phyloP scores from a whole-genome alignment of 2,888 invertebrate genomes.

The Axea sp. region DNA sequence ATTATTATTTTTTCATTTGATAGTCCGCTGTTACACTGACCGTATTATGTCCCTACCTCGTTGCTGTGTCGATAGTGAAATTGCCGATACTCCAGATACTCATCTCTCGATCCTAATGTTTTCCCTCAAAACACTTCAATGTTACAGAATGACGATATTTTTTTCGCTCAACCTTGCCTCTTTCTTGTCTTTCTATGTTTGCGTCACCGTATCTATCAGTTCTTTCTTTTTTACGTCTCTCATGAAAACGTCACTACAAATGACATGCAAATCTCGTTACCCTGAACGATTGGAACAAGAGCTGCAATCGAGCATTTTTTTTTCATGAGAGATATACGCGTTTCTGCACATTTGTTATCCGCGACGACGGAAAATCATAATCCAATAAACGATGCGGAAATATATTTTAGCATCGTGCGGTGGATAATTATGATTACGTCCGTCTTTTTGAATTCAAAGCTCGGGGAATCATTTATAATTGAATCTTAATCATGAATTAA shows the following conservation, averaged over 20 bases:
- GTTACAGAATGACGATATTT: slow-evolving; percentile 35
- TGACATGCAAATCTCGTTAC: slow-evolving; percentile 36
- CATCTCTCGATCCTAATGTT: slow-evolving; percentile 26
- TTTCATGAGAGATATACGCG: slow-evolving; percentile 37
- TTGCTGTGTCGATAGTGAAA: slow-evolving; percentile 53
- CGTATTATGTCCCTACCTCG: slow-evolving; percentile 46
- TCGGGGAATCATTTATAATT: slow-evolving; percentile 7
- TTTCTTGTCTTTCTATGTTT: slow-evolving; percentile 41
- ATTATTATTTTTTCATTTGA: slow-evolving; percentile 27
- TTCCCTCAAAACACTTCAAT: slow-evolving; percentile 32
- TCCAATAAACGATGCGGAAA: slow-evolving; percentile 5
- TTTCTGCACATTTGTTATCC: slow-evolving; percentile 25
- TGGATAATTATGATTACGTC: slow-evolving; percentile 8
- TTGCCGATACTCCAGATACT: slow-evolving; percentile 31
- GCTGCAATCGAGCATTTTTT: slow-evolving; percentile 12
- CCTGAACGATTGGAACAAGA: slow-evolving; percentile 13
- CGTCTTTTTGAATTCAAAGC: not conserved
- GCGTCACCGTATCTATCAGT: slow-evolving; percentile 27
- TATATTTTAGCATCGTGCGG: not conserved
- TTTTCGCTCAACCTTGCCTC: slow-evolving; percentile 19
- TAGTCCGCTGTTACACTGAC: slow-evolving; percentile 48
- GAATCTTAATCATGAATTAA: no score
- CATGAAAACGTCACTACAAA: slow-evolving; percentile 32
- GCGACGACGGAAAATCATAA: slow-evolving; percentile 19
- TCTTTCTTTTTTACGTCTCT: slow-evolving; percentile 33